phyloP scores from a whole-genome alignment of 2,888 invertebrate species.

The Dorcus parallelipipedus region DNA sequence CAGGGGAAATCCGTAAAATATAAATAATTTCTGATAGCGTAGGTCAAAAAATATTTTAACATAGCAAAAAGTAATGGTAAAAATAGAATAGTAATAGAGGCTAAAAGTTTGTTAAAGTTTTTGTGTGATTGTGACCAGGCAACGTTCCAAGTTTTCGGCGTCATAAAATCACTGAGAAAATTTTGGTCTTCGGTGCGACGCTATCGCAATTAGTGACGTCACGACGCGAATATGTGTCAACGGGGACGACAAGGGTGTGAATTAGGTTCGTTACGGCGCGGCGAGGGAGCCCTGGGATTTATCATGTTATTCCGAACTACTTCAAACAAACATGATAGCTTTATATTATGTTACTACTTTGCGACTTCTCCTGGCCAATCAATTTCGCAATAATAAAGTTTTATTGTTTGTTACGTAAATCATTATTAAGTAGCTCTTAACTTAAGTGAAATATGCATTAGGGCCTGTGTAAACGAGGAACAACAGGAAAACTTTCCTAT shows the following conservation, averaged over 20 bases:
- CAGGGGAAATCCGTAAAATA: too few relatives aligned
- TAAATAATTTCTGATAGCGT: too few relatives aligned
- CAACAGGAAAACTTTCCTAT: not conserved
- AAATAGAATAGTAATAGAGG: too few relatives aligned
- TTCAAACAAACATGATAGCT: slow-evolving; percentile 34
- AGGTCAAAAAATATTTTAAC: too few relatives aligned
- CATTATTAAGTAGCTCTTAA: slow-evolving; percentile 8
- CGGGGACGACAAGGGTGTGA: slow-evolving; percentile 29
- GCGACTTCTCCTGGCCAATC: slow-evolving; percentile 15
- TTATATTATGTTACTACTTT: slow-evolving; percentile 26
- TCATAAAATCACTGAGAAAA: too few relatives aligned
- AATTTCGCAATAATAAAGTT: slow-evolving; percentile 15
- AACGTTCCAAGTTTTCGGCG: too few relatives aligned
- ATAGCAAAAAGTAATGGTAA: too few relatives aligned
- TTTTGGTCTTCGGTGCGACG: slow-evolving; percentile 11
- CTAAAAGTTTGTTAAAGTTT: too few relatives aligned
- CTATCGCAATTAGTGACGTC: slow-evolving; percentile 36
- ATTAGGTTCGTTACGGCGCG: slow-evolving; percentile 34
- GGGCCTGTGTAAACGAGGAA: not conserved
- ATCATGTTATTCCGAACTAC: slow-evolving; percentile 34
- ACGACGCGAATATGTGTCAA: slow-evolving; percentile 35
- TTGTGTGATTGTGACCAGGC: too few relatives aligned
- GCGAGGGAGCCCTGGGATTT: slow-evolving; percentile 28
- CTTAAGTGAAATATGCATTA: slow-evolving; percentile 4
- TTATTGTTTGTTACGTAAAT: slow-evolving; percentile 16